A percentile compares a stretch with the other conserved stretches of the same genome.
phyloP scores from a whole-genome alignment of 2,888 invertebrate genomes.

The Neria commutata region DNA sequence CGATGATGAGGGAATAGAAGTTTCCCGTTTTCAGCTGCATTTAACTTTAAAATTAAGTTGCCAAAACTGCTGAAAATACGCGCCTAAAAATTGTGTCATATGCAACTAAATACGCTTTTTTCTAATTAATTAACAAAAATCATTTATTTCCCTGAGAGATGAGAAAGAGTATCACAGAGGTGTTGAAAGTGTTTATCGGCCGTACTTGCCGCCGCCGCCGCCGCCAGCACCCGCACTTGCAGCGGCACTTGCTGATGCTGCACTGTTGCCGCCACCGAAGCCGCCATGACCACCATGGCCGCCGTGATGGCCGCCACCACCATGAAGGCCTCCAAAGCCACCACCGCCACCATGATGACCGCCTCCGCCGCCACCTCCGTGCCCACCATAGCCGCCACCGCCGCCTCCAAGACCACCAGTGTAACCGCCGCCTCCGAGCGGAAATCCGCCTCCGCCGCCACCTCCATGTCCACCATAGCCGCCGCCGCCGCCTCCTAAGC shows the following conservation, averaged over 20 bases:
- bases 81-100: too few relatives aligned
- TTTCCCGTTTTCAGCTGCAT: not conserved
- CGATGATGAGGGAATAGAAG: not conserved
- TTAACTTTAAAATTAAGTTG: not conserved
- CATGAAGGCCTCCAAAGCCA: constrained; percentile 1
- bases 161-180: not conserved
- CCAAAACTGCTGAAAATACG: too few relatives aligned
- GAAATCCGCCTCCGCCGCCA: not conserved
- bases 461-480: constrained; percentile 16
- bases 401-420: constrained; percentile 17
- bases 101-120: too few relatives aligned
- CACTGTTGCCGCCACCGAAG: constrained; percentile 15
- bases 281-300: constrained; percentile 19
- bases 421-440: constrained; percentile 5
- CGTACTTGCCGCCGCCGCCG: constrained; percentile 7
- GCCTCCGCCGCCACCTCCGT: constrained; percentile 1
- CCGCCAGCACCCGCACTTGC: constrained; percentile 18
- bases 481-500: constrained; percentile 5
- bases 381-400: constrained; percentile 16
- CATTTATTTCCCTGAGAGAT: not conserved
- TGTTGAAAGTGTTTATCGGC: not conserved
- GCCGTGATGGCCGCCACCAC: constrained; percentile 6
- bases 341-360: constrained; percentile 16
- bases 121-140: not conserved
- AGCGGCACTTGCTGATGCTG: constrained; percentile 6